Conservation (phyloP, 2,113 vertebrate species). For the Cyprinodon variegatus region DNA sequence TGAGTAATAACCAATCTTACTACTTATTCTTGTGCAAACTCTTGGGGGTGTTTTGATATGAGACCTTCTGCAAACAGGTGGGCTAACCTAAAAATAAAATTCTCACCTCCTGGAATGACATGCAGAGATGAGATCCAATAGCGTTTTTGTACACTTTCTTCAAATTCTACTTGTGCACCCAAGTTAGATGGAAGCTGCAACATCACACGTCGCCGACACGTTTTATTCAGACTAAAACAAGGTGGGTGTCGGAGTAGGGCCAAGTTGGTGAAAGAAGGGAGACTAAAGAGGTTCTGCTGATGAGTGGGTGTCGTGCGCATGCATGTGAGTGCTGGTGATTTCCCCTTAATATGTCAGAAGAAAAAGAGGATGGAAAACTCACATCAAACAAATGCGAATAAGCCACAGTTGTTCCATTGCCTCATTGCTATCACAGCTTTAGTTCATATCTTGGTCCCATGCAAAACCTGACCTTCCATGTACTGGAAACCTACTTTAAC, state of each 20-base stretch:
- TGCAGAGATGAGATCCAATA: constrained; percentile 26
- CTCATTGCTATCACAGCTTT: constrained; percentile 40
- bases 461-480: constrained; percentile 62
- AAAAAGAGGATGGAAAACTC: constrained; percentile 53
- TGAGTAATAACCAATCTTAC: constrained; percentile 34
- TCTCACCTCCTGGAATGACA: constrained; percentile 24
- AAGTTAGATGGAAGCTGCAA: constrained; percentile 20
- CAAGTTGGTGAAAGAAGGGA: constrained; percentile 18
- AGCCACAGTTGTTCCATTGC: constrained; percentile 49
- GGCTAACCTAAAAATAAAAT: constrained; percentile 42
- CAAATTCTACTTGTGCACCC: constrained; percentile 18
- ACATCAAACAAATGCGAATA: constrained; percentile 30
- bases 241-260: constrained; percentile 16
- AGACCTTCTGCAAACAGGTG: constrained; percentile 34
- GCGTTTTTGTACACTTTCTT: constrained; percentile 16
- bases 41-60: constrained; percentile 11
- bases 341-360: constrained; percentile 55
- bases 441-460: constrained; percentile 38
- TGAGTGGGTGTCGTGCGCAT: constrained; percentile 6
- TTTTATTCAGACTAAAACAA: constrained; percentile 36
- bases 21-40: not conserved
- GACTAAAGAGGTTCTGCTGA: constrained; percentile 14
- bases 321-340: constrained; percentile 42
- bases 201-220: constrained; percentile 23
- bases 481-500: constrained; percentile 65